phyloP scores from a whole-genome alignment of 37 sponge, comb jelly and placozoan species.

The Haliclona indistincta region DNA sequence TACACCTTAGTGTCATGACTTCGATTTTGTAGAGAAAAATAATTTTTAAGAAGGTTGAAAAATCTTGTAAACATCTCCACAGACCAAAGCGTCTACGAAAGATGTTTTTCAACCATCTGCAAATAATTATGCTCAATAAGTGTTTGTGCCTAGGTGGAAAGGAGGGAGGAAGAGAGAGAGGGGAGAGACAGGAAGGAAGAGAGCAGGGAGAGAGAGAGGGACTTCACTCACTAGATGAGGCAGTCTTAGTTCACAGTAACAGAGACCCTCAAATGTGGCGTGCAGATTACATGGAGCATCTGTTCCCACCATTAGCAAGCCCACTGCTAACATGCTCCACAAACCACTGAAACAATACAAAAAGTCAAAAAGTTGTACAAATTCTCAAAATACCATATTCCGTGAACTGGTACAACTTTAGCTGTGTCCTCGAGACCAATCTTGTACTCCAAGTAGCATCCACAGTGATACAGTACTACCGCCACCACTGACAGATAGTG shows the following conservation, averaged over 20 bases:
- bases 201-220: too few species aligned
- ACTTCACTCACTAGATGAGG: conserved; percentile 67
- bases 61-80: too few species aligned
- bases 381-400: conserved; percentile 53
- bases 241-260: conserved; percentile 69
- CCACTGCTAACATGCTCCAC: conserved; percentile 74
- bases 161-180: too few species aligned
- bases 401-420: conserved; percentile 87
- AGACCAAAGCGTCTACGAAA: too few species aligned
- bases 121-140: too few species aligned
- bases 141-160: too few species aligned
- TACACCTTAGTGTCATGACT: too few species aligned
- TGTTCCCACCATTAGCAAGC: conserved; percentile 14
- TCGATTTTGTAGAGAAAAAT: neutral
- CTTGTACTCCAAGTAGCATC: conserved; percentile 83
- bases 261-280: conserved; percentile 79
- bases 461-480: conserved; percentile 84
- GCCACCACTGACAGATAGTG: conserved; percentile 44
- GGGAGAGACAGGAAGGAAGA: too few species aligned
- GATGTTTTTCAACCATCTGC: too few species aligned
- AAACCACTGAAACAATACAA: conserved; percentile 63
- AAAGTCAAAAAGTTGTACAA: neutral
- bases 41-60: too few species aligned
- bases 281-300: conserved; percentile 65
- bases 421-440: conserved; percentile 83